These are phyloP conservation scores for Anoura caudifer DNA, from an alignment of 2,113 vertebrate species.

Conservation along the genomic window DNA sequence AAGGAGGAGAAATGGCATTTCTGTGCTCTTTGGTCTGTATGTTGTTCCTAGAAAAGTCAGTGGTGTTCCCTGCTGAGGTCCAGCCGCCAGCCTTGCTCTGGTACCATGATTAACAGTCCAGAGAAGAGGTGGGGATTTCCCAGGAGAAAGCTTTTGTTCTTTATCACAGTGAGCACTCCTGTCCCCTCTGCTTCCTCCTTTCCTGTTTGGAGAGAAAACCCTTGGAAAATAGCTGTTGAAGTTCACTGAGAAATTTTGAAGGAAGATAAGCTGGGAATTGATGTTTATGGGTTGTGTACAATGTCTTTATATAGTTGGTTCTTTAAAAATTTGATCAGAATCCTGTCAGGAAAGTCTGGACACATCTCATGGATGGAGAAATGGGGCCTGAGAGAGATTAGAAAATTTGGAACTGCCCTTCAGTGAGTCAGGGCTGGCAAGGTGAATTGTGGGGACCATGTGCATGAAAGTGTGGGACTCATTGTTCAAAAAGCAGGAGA, in stretches of 20 bases:
- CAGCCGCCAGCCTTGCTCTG: accelerated
- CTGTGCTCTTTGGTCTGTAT: accelerated
- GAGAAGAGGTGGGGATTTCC: background rate
- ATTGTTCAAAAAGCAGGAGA: background rate
- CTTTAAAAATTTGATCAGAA: background rate
- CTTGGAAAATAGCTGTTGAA: background rate
- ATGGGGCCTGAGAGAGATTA: background rate
- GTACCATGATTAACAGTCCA: background rate
- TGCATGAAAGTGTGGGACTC: background rate
- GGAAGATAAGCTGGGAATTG: background rate
- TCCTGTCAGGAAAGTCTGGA: background rate
- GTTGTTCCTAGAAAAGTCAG: background rate
- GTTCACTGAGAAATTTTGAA: background rate
- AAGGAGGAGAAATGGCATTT: background rate
- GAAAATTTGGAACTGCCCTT: background rate
- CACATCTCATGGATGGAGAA: background rate
- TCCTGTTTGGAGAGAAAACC: background rate
- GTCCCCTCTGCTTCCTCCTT: background rate
- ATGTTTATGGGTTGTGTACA: background rate
- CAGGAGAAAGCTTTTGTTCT: background rate
- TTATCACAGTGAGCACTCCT: background rate
- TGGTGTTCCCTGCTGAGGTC: background rate
- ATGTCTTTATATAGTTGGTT: background rate
- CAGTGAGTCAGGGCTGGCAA: background rate
- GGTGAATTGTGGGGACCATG: background rate